These are phyloP conservation scores for Xenopus borealis DNA, from an alignment of 2,113 vertebrate species.

Conservation along the genomic window DNA sequence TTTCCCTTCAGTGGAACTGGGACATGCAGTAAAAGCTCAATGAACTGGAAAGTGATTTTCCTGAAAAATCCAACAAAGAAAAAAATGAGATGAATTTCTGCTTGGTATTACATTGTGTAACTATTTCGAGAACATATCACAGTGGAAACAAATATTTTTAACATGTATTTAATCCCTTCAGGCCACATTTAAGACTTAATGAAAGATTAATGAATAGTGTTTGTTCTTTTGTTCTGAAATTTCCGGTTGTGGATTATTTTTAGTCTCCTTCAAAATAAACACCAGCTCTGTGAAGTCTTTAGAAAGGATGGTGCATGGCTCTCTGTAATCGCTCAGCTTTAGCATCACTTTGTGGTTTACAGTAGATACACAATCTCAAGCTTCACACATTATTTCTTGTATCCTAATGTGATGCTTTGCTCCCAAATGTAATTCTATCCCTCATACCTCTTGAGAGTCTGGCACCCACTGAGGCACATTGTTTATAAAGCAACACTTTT, in stretches of 20 bases:
- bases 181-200: constrained; percentile 22
- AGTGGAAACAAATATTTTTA: not conserved
- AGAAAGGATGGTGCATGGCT: constrained; percentile 52
- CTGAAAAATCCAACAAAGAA: too few relatives aligned
- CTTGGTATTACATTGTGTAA: too few relatives aligned
- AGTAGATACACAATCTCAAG: constrained; percentile 52
- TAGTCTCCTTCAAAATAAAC: constrained; percentile 36
- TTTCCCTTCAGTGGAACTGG: too few relatives aligned
- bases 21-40: too few relatives aligned
- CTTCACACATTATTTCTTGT: constrained; percentile 47
- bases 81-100: too few relatives aligned
- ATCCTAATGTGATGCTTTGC: constrained; percentile 53
- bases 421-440: constrained; percentile 64
- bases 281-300: constrained; percentile 25
- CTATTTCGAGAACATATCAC: not conserved
- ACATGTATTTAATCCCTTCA: not conserved
- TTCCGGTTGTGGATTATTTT: constrained; percentile 38
- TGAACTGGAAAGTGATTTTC: too few relatives aligned
- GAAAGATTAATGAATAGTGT: constrained; percentile 7
- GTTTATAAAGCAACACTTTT: constrained; percentile 64
- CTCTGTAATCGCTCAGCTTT: constrained; percentile 58
- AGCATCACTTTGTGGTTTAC: constrained; percentile 63
- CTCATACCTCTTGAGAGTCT: constrained; percentile 61
- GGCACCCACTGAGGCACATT: constrained; percentile 55
- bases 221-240: constrained; percentile 32